phyloP scores from a whole-genome alignment of 53 echinoderm and acorn worm genomes.

The Henricia sp. region DNA sequence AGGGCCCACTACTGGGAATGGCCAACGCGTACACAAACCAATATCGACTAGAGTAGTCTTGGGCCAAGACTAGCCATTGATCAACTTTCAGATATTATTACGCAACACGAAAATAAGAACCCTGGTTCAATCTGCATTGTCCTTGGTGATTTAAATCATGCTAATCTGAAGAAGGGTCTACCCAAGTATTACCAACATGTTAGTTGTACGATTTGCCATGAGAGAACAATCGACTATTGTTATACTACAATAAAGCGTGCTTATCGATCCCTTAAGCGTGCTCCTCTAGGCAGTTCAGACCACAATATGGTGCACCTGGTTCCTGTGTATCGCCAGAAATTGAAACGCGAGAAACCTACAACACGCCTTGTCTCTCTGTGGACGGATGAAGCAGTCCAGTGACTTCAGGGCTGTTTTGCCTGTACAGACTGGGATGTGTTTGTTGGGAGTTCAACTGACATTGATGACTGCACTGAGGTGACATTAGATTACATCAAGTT shows the following conservation, averaged over 20 bases:
- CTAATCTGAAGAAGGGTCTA: constrained; percentile 54
- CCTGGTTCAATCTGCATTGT: constrained; percentile 40
- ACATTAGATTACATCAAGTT: constrained; percentile 42
- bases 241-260: constrained; percentile 32
- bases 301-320: constrained; percentile 42
- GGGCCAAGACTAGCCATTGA: too few species aligned
- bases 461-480: constrained; percentile 43
- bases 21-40: too few species aligned
- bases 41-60: too few species aligned
- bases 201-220: constrained; percentile 33
- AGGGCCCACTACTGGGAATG: too few species aligned
- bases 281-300: constrained; percentile 44
- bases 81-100: background rate
- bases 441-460: background rate
- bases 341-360: constrained; percentile 31
- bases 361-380: background rate
- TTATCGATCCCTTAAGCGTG: constrained; percentile 39
- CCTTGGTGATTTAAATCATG: constrained; percentile 55
- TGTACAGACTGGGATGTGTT: constrained; percentile 36
- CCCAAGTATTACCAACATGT: constrained; percentile 51
- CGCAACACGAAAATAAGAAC: constrained; percentile 20
- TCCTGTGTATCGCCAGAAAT: constrained; percentile 17
- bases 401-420: constrained; percentile 51
- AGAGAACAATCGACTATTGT: constrained; percentile 36
- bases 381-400: background rate